These are phyloP conservation scores for Hemistola chrysoprasaria DNA, from an alignment of 2,888 invertebrate genomes.

Conservation along the genomic window DNA sequence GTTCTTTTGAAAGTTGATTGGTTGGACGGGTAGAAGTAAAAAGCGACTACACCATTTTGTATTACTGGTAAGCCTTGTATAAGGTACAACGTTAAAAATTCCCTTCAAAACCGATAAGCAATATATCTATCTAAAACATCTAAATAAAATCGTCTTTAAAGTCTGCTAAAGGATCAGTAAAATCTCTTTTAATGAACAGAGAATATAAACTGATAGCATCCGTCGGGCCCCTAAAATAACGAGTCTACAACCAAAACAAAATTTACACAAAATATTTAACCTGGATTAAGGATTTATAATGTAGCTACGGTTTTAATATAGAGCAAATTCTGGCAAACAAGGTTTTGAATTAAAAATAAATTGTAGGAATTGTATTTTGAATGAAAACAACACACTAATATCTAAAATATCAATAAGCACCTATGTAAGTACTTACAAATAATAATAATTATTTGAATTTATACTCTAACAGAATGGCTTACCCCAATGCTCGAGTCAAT, in stretches of 20 bases:
- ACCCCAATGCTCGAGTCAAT: no score
- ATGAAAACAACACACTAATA: conserved; percentile 1
- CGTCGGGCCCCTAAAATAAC: conserved; percentile 31
- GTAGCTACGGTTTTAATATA: conserved; percentile 29
- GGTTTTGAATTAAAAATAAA: no score
- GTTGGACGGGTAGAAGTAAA: no score
- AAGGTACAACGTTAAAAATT: conserved; percentile 1
- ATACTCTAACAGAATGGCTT: no score
- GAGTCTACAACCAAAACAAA: conserved; percentile 24
- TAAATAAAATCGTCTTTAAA: conserved; percentile 35
- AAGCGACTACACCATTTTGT: no score
- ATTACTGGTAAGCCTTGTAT: no score
- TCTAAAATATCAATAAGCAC: no score
- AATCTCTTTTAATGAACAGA: conserved; percentile 30
- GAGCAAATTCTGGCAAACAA: no score
- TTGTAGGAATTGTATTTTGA: background rate
- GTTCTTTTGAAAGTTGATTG: no score
- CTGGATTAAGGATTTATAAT: conserved; percentile 34
- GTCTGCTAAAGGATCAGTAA: conserved; percentile 20
- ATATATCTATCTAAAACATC: conserved; percentile 16
- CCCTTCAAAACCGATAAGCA: no score
- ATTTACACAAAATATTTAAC: conserved; percentile 28
- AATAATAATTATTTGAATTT: no score
- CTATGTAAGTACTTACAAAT: no score
- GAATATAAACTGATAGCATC: conserved; percentile 27